Evolutionary conservation across 2,888 invertebrate genomes (phyloP).

Genomic region (Scelioninae gen. 1): DNA sequence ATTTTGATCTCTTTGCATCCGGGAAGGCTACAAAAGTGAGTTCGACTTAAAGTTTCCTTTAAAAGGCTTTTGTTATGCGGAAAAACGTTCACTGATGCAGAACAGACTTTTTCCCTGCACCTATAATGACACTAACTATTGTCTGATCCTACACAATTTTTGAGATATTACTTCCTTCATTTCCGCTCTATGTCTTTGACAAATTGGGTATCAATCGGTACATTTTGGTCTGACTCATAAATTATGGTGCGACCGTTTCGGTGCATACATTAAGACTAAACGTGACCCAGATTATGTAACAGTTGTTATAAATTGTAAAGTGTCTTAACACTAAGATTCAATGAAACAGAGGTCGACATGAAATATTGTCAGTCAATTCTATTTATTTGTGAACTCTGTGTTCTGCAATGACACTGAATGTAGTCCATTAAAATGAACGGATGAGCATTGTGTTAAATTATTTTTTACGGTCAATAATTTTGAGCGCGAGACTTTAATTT

Average conservation of each 20-base stretch:
- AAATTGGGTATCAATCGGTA: slow-evolving; percentile 11
- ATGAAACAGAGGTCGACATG: slow-evolving; percentile 21
- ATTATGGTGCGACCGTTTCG: slow-evolving; percentile 2
- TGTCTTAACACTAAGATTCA: slow-evolving; percentile 34
- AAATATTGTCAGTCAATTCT: slow-evolving; percentile 19
- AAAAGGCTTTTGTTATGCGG: slow-evolving; percentile 35
- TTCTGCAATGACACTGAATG: slow-evolving; percentile 14
- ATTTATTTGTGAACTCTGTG: slow-evolving; percentile 1
- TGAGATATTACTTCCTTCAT: slow-evolving; percentile 16
- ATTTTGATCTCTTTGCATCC: slow-evolving; percentile 74
- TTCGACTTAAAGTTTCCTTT: slow-evolving; percentile 39
- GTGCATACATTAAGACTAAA: slow-evolving; percentile 30
- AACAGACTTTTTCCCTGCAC: too few species aligned
- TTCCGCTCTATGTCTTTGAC: neutral
- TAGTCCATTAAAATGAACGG: neutral
- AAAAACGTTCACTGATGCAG: slow-evolving; percentile 17
- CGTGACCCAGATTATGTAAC: slow-evolving; percentile 45
- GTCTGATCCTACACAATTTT: neutral
- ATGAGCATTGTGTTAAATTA: slow-evolving; percentile 17
- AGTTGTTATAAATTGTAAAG: slow-evolving; percentile 29
- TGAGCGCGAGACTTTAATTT: slow-evolving; percentile 15
- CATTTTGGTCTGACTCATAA: neutral
- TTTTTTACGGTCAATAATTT: slow-evolving; percentile 31
- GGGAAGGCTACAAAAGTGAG: slow-evolving; percentile 68
- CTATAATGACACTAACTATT: neutral